A percentile compares a stretch with the other conserved stretches of the same genome.
Evolutionary conservation across 2,113 vertebrate genomes (phyloP).

Genomic region (Gallinago jamesoni): DNA sequence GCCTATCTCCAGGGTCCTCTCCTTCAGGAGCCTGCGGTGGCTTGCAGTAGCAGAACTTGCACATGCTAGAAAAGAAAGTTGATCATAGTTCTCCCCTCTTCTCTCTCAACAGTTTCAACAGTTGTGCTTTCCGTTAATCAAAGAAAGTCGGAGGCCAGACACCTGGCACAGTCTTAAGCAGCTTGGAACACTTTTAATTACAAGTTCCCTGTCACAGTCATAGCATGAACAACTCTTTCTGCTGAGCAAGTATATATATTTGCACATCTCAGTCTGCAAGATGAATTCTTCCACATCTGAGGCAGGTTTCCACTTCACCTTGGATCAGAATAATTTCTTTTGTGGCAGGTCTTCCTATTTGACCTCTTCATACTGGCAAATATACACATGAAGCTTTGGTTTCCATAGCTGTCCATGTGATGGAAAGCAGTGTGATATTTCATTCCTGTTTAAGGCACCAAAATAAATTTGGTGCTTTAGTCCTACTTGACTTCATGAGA

Average conservation of each 20-base stretch:
- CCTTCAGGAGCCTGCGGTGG: background rate
- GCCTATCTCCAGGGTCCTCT: background rate
- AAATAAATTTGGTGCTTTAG: background rate
- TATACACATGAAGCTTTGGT: background rate
- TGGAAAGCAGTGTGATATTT: background rate
- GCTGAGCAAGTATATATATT: background rate
- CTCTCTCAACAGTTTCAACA: background rate
- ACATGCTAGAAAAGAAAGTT: background rate
- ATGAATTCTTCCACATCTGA: background rate
- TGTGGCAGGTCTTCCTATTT: background rate
- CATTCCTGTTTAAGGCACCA: background rate
- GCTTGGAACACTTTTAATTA: background rate
- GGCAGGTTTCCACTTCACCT: background rate
- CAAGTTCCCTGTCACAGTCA: background rate
- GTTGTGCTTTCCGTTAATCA: background rate
- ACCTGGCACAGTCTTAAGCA: background rate
- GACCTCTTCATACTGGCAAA: background rate
- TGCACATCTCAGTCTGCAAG: background rate
- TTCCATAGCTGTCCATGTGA: background rate
- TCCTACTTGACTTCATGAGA: background rate
- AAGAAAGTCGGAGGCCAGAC: background rate
- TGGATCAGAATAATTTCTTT: background rate
- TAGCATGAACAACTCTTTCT: background rate
- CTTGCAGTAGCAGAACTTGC: background rate
- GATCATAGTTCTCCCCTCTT: background rate